These are phyloP conservation scores for Harpagoxenus sublaevis DNA, from an alignment of 2,888 invertebrate species.

Conservation along the genomic window DNA sequence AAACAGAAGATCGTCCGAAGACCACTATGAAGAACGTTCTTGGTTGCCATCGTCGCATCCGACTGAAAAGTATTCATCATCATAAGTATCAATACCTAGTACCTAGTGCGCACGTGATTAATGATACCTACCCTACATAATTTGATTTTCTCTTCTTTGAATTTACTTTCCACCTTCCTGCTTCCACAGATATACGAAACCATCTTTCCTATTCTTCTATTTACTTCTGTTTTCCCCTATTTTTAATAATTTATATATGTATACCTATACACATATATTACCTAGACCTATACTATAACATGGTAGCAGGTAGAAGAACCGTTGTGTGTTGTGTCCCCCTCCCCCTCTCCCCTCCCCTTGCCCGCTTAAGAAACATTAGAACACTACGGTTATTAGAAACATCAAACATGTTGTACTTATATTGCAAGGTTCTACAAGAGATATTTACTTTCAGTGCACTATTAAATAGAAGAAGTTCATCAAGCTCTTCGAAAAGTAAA, in stretches of 20 bases:
- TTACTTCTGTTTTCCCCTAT: too few species aligned
- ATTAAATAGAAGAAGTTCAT: constrained; percentile 35
- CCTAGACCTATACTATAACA: too few species aligned
- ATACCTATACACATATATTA: too few species aligned
- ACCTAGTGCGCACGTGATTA: background rate
- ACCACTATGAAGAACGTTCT: constrained; percentile 19
- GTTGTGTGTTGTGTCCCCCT: background rate
- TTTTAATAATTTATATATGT: too few species aligned
- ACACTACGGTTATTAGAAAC: background rate
- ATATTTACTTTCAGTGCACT: constrained; percentile 29
- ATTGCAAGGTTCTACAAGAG: background rate
- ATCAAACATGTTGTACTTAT: too few species aligned
- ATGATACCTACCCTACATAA: background rate
- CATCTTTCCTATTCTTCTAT: too few species aligned
- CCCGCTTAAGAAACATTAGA: background rate
- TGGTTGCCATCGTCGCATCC: constrained; percentile 20
- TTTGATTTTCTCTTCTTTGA: background rate
- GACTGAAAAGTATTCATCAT: constrained; percentile 16
- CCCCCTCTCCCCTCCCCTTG: too few species aligned
- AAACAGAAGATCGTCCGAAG: constrained; percentile 6
- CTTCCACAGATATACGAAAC: too few species aligned
- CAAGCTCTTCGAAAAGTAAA: constrained; percentile 15
- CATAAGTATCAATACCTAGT: background rate
- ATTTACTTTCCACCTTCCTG: too few species aligned
- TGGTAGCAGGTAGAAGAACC: too few species aligned